Conservation (phyloP, 2,797 vertebrate genomes). For the Rhadinocentrus ornatus region DNA sequence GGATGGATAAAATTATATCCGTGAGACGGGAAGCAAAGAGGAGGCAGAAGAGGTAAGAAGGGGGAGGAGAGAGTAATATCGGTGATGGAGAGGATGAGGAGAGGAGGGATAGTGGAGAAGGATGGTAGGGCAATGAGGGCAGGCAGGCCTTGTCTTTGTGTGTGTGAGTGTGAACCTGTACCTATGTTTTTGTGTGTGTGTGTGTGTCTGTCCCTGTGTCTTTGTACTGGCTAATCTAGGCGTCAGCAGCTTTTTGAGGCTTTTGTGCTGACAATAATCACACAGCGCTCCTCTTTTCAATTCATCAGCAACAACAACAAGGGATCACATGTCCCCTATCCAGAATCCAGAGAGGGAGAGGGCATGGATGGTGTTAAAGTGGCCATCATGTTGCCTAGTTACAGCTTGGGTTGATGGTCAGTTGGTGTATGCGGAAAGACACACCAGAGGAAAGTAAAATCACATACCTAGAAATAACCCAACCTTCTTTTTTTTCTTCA, state of each 20-base stretch:
- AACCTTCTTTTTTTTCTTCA: conserved; percentile 55
- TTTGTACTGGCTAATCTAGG: conserved; percentile 85
- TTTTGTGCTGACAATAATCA: conserved; percentile 94
- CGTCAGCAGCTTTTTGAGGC: conserved; percentile 94
- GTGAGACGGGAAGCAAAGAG: conserved; percentile 6
- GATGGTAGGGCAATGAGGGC: conserved; percentile 63
- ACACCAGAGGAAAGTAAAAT: conserved; percentile 37
- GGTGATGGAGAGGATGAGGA: conserved; percentile 20
- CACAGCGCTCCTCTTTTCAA: conserved; percentile 86
- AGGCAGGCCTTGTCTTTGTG: conserved; percentile 55
- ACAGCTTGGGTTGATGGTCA: conserved; percentile 60
- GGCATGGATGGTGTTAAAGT: conserved; percentile 62
- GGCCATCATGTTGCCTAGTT: conserved; percentile 77
- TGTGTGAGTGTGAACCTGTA: conserved; percentile 44
- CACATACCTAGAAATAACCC: conserved; percentile 15
- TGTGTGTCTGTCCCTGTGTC: conserved; percentile 56
- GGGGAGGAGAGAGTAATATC: conserved; percentile 12
- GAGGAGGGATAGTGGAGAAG: conserved; percentile 29
- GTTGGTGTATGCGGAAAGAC: conserved; percentile 34
- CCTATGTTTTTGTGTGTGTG: conserved; percentile 60
- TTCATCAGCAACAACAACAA: conserved; percentile 91
- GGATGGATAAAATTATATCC: conserved; percentile 42
- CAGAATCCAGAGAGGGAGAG: conserved; percentile 66
- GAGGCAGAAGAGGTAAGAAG: conserved; percentile 11
- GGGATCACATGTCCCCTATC: conserved; percentile 86